phyloP scores from a whole-genome alignment of 2,113 vertebrate genomes.

The Ageneiosus marmoratus region DNA sequence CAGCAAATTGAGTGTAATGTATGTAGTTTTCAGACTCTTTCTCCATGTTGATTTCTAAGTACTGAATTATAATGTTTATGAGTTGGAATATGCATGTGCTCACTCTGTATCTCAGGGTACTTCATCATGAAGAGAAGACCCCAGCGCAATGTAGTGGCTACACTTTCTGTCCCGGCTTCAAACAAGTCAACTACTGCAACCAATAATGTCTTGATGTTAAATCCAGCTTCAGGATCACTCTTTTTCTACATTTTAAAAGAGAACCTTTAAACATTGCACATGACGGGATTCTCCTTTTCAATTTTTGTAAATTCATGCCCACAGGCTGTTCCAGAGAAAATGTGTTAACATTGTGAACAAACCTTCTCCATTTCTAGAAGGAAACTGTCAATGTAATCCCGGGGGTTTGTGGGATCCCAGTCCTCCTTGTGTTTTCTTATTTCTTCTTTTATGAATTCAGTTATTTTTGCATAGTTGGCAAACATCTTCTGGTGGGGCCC shows the following conservation, averaged over 20 bases:
- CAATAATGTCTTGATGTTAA: constrained; percentile 63
- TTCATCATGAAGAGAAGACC: constrained; percentile 71
- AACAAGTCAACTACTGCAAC: constrained; percentile 62
- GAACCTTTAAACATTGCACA: background rate
- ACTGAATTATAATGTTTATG: background rate
- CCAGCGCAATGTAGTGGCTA: constrained; percentile 73
- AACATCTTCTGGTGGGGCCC: constrained; percentile 60
- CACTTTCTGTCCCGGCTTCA: constrained; percentile 74
- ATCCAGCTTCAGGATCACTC: constrained; percentile 30
- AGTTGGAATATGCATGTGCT: background rate
- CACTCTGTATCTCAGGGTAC: constrained; percentile 74
- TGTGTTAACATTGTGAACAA: background rate
- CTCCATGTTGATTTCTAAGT: background rate
- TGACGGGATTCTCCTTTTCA: background rate
- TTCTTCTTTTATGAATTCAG: constrained; percentile 54
- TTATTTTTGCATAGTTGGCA: constrained; percentile 50
- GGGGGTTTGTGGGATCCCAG: constrained; percentile 60
- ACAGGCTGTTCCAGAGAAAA: background rate
- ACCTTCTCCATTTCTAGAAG: constrained; percentile 64
- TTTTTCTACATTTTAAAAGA: constrained; percentile 25
- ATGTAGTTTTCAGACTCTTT: background rate
- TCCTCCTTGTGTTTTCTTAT: constrained; percentile 53
- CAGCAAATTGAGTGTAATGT: background rate
- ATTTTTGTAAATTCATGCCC: background rate
- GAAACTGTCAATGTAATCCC: constrained; percentile 68